Evolutionary conservation across 2,113 vertebrate species (phyloP), one percentile per base, ranked within the genome.

Genomic region (Galbula dea): DNA sequence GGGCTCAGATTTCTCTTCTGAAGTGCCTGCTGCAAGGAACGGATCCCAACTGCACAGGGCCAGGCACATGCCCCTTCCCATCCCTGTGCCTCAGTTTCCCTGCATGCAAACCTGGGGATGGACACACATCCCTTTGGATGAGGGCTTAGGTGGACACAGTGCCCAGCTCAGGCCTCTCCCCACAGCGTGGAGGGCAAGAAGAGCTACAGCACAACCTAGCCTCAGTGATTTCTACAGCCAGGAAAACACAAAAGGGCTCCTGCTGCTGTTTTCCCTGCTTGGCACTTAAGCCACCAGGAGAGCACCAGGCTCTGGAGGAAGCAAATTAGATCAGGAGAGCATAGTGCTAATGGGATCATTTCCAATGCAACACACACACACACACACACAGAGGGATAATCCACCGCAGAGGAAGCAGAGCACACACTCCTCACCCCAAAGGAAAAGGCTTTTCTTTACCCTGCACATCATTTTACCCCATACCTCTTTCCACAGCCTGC

Each of bases 271-370:
- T 54, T 62, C 34, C 62, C 73, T 1, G 0, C 62, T 17, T 10
- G 4, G 62, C 1, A 9, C 62, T 72, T 41, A 61, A 20, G 77
- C 72, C 2, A 5, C 86, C 72, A 0, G 2, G 61, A 66, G 74
- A 90, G 77, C 69, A 5, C 37, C n/a, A 1, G 91, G 91, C 94
- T 83, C 85, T 45, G 76, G 48, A 32, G 89, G 89, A 11, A 80
- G 75, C 93, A 88, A 92, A 96, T 90, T 39, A 87, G 93, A 86
- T 86, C 83, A 90, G 54, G 83, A 59, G 77, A 86, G 76, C 66
- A 3, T 6, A 24, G 81, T 8, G 4, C 85, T 76, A 76, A 84
- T 61, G 62, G 91, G 81, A 90, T 88, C 80, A 2, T n/a, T 71
- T 27, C 78, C 89, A 75, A 10, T 17, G 65, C 92, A 48, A 49